Evolutionary conservation across 2,888 invertebrate species (phyloP).

Genomic region (Brenthis daphne): DNA sequence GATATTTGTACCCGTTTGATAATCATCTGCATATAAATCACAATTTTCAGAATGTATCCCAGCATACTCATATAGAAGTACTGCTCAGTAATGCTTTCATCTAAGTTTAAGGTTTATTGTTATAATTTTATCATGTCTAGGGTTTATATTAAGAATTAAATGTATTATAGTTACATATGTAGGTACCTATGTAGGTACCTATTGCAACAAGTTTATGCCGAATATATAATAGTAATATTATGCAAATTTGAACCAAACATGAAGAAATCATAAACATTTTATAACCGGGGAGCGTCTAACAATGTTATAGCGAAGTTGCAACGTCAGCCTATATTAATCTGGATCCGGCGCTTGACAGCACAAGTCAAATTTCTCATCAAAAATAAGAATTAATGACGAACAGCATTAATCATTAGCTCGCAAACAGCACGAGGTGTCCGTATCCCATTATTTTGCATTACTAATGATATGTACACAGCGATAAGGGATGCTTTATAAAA

Average conservation of each 20-base stretch:
- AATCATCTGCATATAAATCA: conserved; percentile 34
- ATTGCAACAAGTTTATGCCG: too few relatives aligned
- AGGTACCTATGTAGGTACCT: too few relatives aligned
- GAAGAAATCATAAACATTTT: conserved; percentile 39
- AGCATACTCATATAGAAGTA: not conserved
- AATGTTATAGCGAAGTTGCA: conserved; percentile 74
- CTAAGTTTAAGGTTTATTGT: not conserved
- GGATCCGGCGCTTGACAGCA: conserved; percentile 78
- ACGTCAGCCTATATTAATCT: conserved; percentile 80
- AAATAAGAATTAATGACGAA: conserved; percentile 82
- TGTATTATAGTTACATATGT: not conserved
- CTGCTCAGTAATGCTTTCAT: not conserved
- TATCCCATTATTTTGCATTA: conserved; percentile 82
- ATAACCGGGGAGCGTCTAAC: conserved; percentile 48
- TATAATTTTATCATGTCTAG: not conserved
- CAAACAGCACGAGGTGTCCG: conserved; percentile 82
- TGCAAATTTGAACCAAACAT: conserved; percentile 32
- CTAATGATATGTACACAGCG: conserved; percentile 80
- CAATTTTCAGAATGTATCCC: conserved; percentile 10
- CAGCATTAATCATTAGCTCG: conserved; percentile 80
- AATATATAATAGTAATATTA: conserved; percentile 10
- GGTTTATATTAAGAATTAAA: not conserved
- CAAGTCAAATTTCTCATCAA: conserved; percentile 82
- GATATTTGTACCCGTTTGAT: conserved; percentile 49
- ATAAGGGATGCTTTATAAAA: conserved; percentile 75